Evolutionary conservation across 2,797 vertebrate genomes (phyloP).

Genomic region (Danio jaintianensis): DNA sequence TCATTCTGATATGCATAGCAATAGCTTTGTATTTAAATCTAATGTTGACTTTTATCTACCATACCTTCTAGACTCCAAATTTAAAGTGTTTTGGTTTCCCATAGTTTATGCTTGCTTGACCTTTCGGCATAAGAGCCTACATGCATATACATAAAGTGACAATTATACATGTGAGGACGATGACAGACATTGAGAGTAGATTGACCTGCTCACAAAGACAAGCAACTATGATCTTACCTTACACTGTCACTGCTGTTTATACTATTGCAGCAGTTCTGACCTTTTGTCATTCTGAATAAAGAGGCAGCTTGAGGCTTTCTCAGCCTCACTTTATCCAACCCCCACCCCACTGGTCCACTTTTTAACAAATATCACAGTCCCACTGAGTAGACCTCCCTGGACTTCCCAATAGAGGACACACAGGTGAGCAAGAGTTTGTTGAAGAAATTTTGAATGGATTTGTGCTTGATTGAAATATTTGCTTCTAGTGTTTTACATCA

Average conservation of each 20-base stretch:
- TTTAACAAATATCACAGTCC: conserved; percentile 36
- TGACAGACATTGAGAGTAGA: conserved; percentile 69
- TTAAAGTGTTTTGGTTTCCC: not conserved
- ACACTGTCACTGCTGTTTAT: conserved; percentile 67
- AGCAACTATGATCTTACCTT: conserved; percentile 75
- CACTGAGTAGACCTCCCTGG: conserved; percentile 36
- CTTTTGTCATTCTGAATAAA: conserved; percentile 65
- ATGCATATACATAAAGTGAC: conserved; percentile 70
- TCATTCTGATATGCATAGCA: conserved; percentile 29
- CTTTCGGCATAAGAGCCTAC: conserved; percentile 69
- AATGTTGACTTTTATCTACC: conserved; percentile 17
- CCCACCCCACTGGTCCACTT: conserved; percentile 12
- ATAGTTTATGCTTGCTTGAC: conserved; percentile 71
- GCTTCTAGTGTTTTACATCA: not conserved
- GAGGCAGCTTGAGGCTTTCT: conserved; percentile 62
- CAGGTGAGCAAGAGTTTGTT: conserved; percentile 38
- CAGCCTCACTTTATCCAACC: conserved; percentile 59
- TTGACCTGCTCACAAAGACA: conserved; percentile 68
- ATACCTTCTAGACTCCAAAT: not conserved
- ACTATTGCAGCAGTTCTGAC: conserved; percentile 65
- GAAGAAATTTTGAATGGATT: not conserved
- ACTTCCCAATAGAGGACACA: conserved; percentile 56
- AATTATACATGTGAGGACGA: conserved; percentile 63
- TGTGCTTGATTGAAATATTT: conserved; percentile 19
- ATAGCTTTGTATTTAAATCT: conserved; percentile 25